phyloP scores from a whole-genome alignment of 2,113 vertebrate species.

The Morone saxatilis region DNA sequence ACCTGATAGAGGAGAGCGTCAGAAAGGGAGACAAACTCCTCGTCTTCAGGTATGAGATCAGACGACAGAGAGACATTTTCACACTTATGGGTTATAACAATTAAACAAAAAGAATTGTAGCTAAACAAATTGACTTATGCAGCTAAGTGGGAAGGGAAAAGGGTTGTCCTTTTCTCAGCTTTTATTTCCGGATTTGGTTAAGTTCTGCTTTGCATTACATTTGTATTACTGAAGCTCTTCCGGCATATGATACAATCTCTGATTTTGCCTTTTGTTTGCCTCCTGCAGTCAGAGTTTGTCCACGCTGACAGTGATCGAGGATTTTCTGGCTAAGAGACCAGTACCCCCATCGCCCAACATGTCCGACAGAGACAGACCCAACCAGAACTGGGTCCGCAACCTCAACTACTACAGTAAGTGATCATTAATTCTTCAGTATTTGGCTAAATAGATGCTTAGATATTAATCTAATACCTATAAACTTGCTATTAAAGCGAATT shows the following conservation, averaged over 20 bases:
- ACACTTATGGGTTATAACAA: not conserved
- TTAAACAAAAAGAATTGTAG: not conserved
- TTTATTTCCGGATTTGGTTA: not conserved
- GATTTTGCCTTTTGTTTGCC: not conserved
- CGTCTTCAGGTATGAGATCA: slow-evolving; percentile 90
- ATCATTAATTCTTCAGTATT: not conserved
- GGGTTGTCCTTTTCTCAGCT: not conserved
- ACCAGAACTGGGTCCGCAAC: slow-evolving; percentile 92
- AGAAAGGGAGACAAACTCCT: slow-evolving; percentile 94
- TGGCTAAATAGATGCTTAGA: not conserved
- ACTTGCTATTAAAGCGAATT: not conserved
- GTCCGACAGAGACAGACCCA: slow-evolving; percentile 80
- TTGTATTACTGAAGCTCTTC: not conserved
- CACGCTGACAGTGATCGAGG: slow-evolving; percentile 95
- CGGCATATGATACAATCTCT: not conserved
- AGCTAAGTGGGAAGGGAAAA: not conserved
- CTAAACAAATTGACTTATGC: not conserved
- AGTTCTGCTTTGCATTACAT: not conserved
- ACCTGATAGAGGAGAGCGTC: slow-evolving; percentile 94
- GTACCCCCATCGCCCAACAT: slow-evolving; percentile 82
- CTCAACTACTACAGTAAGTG: slow-evolving; percentile 94
- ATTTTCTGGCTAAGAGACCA: slow-evolving; percentile 91
- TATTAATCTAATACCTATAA: not conserved
- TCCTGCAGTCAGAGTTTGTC: slow-evolving; percentile 94
- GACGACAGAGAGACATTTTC: not conserved